These are phyloP conservation scores for Toxotes lorentzi DNA, from an alignment of 2,797 vertebrate species.

Conservation along the genomic window DNA sequence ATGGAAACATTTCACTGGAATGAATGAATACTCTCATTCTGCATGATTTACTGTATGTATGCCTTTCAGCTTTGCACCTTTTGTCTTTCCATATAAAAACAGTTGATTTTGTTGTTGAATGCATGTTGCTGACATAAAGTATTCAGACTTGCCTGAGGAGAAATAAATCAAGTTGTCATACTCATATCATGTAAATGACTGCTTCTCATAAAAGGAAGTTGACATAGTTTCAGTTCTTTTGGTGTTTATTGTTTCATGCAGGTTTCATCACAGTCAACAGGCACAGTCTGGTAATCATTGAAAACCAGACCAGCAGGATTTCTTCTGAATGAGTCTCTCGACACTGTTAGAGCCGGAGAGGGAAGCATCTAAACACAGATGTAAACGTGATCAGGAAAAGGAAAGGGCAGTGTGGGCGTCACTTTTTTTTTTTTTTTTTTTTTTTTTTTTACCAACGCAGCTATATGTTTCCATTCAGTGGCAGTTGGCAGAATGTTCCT, in stretches of 20 bases:
- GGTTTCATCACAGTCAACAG: neutral
- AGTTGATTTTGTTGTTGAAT: too few relatives aligned
- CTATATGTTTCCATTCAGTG: neutral
- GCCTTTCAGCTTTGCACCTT: neutral
- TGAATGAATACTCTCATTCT: neutral
- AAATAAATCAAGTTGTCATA: neutral
- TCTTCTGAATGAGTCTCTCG: neutral
- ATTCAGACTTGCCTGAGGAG: neutral
- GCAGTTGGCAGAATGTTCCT: neutral
- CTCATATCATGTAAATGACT: neutral
- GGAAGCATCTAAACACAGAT: neutral
- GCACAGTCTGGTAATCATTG: neutral
- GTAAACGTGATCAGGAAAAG: conserved; percentile 2
- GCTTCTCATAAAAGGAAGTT: neutral
- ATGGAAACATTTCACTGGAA: neutral
- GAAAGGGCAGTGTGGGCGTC: neutral
- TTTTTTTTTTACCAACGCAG: too few relatives aligned
- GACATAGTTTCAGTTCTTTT: neutral
- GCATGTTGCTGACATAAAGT: neutral
- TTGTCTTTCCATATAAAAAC: neutral
- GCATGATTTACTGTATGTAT: neutral
- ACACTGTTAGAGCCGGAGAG: neutral
- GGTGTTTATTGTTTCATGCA: neutral
- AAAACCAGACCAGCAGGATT: conserved; percentile 60
- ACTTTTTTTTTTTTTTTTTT: too few relatives aligned